Percentiles rank a stretch among this genome's conserved stretches.
These are phyloP conservation scores for Neopelma chrysocephalum DNA, from an alignment of 2,797 vertebrate species.

Conservation along the genomic window DNA sequence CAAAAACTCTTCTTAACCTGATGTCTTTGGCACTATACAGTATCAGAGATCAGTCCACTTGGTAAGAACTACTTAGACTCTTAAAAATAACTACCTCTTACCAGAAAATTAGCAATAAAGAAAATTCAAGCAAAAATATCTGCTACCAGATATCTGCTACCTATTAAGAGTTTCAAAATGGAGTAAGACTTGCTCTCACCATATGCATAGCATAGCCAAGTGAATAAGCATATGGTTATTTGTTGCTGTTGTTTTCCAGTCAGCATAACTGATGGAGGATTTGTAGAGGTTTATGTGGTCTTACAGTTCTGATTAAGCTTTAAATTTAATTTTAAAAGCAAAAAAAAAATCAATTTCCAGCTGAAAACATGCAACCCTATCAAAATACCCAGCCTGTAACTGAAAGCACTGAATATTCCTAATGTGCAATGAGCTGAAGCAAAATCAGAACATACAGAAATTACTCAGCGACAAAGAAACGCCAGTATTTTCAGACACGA, in stretches of 20 bases:
- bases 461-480: not conserved
- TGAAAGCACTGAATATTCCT: not conserved
- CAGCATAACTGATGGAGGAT: not conserved
- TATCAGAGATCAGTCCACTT: not conserved
- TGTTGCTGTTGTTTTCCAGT: not conserved
- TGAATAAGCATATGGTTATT: not conserved
- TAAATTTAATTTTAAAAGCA: not conserved
- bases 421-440: not conserved
- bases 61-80: not conserved
- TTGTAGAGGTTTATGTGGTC: not conserved
- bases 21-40: not conserved
- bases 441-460: not conserved
- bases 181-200: not conserved
- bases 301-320: not conserved
- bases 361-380: not conserved
- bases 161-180: not conserved
- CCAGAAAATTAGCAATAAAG: not conserved
- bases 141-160: not conserved
- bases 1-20: not conserved
- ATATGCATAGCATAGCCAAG: not conserved
- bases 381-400: not conserved
- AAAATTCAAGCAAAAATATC: not conserved
- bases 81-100: not conserved
- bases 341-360: not conserved
- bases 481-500: not conserved